phyloP scores from a whole-genome alignment of 2,113 vertebrate species.

The Meriones unguiculatus region DNA sequence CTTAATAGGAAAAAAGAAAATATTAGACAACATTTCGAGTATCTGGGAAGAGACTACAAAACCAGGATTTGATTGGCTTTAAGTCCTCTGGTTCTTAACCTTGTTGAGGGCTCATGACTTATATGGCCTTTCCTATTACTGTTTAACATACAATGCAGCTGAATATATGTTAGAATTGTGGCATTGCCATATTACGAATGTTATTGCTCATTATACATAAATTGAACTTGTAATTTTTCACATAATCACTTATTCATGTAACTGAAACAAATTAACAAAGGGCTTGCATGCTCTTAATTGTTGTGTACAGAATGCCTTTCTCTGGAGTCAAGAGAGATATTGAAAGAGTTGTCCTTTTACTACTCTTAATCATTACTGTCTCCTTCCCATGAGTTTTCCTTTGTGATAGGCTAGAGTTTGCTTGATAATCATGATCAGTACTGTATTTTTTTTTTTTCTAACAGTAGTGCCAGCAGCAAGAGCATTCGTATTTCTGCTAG shows the following conservation, averaged over 20 bases:
- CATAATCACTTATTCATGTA: not conserved
- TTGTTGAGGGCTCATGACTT: not conserved
- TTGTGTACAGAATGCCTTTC: not conserved
- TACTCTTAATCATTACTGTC: not conserved
- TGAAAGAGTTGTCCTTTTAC: constrained; percentile 9
- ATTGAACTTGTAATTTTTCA: not conserved
- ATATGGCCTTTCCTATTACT: constrained; percentile 1
- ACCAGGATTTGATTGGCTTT: constrained; percentile 26
- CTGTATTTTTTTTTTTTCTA: not conserved
- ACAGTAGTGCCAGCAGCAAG: not conserved
- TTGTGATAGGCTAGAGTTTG: not conserved
- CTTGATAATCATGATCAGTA: not conserved
- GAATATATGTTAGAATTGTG: not conserved
- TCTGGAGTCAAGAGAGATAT: not conserved
- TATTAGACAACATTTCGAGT: constrained; percentile 25
- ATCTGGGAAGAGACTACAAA: constrained; percentile 29
- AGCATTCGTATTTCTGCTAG: not conserved
- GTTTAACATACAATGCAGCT: not conserved
- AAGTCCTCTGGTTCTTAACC: not conserved
- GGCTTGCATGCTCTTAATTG: not conserved
- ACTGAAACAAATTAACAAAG: not conserved
- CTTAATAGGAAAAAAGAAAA: constrained; percentile 74
- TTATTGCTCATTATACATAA: not conserved
- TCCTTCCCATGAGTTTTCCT: not conserved
- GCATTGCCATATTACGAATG: not conserved